phyloP scores from a whole-genome alignment of 2,113 vertebrate species.

The Phalacrocorax aristotelis region DNA sequence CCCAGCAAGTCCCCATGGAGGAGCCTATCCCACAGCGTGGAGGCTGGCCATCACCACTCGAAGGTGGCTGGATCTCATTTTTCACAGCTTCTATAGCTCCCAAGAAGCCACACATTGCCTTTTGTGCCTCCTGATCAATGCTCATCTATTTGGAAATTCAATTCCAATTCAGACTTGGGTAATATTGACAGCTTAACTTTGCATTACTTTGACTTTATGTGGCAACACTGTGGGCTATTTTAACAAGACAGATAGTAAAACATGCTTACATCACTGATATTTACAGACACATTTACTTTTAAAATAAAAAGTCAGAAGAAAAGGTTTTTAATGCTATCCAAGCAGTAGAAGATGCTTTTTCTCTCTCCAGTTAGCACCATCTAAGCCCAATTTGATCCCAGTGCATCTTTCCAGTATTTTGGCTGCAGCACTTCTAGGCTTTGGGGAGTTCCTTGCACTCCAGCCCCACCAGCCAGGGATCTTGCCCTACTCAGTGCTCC shows the following conservation, averaged over 20 bases:
- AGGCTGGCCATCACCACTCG: background rate
- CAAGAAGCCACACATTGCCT: background rate
- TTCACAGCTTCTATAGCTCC: background rate
- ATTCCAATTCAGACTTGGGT: background rate
- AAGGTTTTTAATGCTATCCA: background rate
- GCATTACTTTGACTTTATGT: background rate
- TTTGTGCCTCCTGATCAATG: background rate
- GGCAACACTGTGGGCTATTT: background rate
- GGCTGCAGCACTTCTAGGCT: background rate
- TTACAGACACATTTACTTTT: background rate
- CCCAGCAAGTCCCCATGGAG: fast-evolving
- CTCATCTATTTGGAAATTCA: background rate
- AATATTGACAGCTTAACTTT: background rate
- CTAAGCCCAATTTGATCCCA: background rate
- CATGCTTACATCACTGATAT: background rate
- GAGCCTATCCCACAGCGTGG: too few relatives aligned
- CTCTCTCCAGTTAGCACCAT: background rate
- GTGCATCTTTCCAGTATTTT: background rate
- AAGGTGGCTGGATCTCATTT: background rate
- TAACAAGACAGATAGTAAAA: background rate
- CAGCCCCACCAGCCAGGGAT: background rate
- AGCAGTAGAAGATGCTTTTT: background rate
- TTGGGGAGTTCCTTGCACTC: background rate
- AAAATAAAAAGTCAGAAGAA: background rate
- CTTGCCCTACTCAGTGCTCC: fast-evolving